A percentile compares a stretch with the other conserved stretches of the same genome.
Evolutionary conservation across 1,140 invertebrate genomes (phyloP).

Genomic region (Drosophila sechellia): DNA sequence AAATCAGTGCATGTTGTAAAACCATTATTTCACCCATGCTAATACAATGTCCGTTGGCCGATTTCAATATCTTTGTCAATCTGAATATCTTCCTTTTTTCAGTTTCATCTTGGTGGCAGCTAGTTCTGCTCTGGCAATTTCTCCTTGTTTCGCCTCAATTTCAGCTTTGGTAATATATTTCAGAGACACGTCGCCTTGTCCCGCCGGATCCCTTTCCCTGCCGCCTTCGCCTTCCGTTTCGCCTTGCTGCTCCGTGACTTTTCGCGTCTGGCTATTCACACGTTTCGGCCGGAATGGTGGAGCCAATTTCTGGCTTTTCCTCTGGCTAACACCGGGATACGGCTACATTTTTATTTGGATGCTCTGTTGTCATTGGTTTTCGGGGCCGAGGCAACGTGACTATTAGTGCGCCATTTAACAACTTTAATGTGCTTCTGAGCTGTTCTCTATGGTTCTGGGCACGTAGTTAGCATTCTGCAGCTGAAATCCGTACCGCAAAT

Average conservation of each 20-base stretch:
- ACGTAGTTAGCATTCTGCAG: constrained; percentile 51
- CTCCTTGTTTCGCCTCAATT: constrained; percentile 17
- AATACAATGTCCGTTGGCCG: background rate
- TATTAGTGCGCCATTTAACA: constrained; percentile 55
- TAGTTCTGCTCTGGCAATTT: constrained; percentile 18
- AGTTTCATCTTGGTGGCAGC: constrained; percentile 29
- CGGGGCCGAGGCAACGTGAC: constrained; percentile 33
- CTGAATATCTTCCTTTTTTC: constrained; percentile 31
- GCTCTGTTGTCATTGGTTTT: constrained; percentile 22
- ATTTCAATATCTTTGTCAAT: constrained; percentile 36
- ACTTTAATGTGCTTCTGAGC: constrained; percentile 40
- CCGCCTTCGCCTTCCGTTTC: constrained; percentile 2
- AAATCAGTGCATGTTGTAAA: too few species aligned
- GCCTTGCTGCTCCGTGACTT: constrained; percentile 43
- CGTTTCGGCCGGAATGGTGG: constrained; percentile 32
- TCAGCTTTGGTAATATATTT: constrained; percentile 38
- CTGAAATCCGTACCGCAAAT: constrained; percentile 48
- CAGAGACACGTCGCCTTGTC: constrained; percentile 30
- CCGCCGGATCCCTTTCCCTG: background rate
- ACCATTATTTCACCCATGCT: background rate
- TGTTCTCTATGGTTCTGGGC: constrained; percentile 14
- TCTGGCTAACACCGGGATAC: constrained; percentile 21
- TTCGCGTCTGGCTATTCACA: constrained; percentile 45
- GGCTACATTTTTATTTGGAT: constrained; percentile 38
- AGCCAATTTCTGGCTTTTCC: constrained; percentile 34